Evolutionary conservation across 2,888 invertebrate species (phyloP).

Genomic region (Hydrotaea diabolus): DNA sequence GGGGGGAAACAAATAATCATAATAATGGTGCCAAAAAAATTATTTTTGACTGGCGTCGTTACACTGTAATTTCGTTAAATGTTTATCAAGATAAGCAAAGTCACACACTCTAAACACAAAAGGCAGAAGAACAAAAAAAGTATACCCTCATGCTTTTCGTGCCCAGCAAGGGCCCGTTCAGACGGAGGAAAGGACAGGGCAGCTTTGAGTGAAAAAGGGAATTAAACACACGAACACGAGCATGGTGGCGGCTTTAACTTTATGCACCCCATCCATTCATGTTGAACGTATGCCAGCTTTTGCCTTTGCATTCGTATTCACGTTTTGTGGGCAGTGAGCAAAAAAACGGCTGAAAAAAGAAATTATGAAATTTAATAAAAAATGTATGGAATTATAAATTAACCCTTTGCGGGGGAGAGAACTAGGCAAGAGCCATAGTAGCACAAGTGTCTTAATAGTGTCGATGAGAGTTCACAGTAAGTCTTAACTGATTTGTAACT

Average conservation of each 20-base stretch:
- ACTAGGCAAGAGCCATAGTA: too few species aligned
- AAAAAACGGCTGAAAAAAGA: too few species aligned
- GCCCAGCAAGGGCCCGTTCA: background rate
- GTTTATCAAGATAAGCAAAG: conserved; percentile 67
- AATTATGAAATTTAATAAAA: conserved; percentile 7
- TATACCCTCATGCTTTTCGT: background rate
- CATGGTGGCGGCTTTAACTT: conserved; percentile 1
- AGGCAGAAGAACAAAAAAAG: too few species aligned
- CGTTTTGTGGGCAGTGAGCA: background rate
- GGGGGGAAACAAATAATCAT: conserved; percentile 20
- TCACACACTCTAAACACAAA: conserved; percentile 48
- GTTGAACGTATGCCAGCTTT: background rate
- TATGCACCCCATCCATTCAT: conserved; percentile 15
- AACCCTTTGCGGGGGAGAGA: background rate
- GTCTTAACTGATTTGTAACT: too few species aligned
- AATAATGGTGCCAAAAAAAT: conserved; percentile 28
- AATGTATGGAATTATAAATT: background rate
- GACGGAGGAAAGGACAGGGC: background rate
- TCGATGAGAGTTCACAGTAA: too few species aligned
- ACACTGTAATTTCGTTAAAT: conserved; percentile 66
- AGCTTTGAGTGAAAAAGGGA: background rate
- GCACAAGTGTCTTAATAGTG: too few species aligned
- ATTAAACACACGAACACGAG: conserved; percentile 20
- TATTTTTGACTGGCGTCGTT: conserved; percentile 34
- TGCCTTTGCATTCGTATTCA: background rate